phyloP scores from a whole-genome alignment of 37 sponge, comb jelly and placozoan genomes.

The Chondrosia reniformis region DNA sequence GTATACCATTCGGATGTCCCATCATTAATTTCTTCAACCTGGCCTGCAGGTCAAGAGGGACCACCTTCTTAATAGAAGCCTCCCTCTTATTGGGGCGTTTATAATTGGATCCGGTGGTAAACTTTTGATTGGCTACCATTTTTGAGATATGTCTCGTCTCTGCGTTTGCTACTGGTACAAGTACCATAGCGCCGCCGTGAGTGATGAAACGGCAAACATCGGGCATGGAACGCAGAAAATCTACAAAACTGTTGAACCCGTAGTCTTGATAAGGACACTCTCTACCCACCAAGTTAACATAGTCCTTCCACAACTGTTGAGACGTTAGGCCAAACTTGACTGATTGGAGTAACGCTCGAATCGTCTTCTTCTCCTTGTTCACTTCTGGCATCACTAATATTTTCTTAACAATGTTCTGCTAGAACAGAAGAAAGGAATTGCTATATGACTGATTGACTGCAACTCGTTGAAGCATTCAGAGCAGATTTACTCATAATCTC shows the following conservation, averaged over 20 bases:
- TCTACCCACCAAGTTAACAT: not conserved
- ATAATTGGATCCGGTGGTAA: not conserved
- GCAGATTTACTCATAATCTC: too few relatives aligned
- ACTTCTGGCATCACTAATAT: not conserved
- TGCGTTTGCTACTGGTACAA: conserved; percentile 1
- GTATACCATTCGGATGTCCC: conserved; percentile 28
- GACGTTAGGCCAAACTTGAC: not conserved
- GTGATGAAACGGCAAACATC: not conserved
- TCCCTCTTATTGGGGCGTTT: too few relatives aligned
- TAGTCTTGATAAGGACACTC: not conserved
- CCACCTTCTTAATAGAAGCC: not conserved
- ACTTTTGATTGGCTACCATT: conserved; percentile 17
- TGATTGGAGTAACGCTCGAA: conserved; percentile 6
- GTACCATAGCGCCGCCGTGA: not conserved
- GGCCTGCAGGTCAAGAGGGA: conserved; percentile 14
- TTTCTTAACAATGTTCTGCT: too few relatives aligned
- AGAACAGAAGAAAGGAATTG: too few relatives aligned
- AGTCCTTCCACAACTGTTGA: conserved; percentile 19
- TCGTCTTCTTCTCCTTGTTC: not conserved
- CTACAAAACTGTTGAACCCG: conserved; percentile 1
- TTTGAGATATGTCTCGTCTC: conserved; percentile 9
- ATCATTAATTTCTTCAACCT: conserved; percentile 12
- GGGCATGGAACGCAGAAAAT: not conserved
- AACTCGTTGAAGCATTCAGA: too few relatives aligned
- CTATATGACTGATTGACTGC: too few relatives aligned